Evolutionary conservation across 2,888 invertebrate genomes (phyloP), one percentile per base, ranked within the genome.

Genomic region (Leucoma salicis): DNA sequence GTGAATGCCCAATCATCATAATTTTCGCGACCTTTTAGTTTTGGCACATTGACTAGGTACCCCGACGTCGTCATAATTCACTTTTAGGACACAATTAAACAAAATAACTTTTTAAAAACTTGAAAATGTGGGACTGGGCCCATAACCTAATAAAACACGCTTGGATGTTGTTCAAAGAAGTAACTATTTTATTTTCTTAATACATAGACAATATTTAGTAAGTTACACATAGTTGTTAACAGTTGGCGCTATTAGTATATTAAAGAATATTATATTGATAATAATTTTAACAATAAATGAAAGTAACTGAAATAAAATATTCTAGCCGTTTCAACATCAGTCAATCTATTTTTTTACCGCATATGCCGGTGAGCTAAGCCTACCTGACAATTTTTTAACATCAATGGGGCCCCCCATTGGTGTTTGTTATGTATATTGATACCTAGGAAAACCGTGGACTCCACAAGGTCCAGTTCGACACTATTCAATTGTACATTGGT

Each of bases 1-100:
- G 37, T 31, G 37, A 37, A 37, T 11, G 37, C 29, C 35, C 35
- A 16, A n/a, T n/a, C n/a, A n/a, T n/a, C n/a, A n/a, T n/a, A n/a
- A n/a, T n/a, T n/a, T n/a, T n/a, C n/a, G n/a, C n/a, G n/a, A n/a
- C n/a, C n/a, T n/a, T n/a, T n/a, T n/a, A n/a, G n/a, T n/a, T n/a
- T n/a, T n/a, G n/a, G 16, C 16, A 16, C 16, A 16, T 16, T 16
- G 3, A 25, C 25, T 25, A 25, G n/a, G 10, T 25, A 25, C 6
- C 25, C 25, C 10, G 25, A 25, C 4, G 25, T 25, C 25, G 25
- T 6, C 25, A 25, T 25, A 7, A 2, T 25, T 25, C 2, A 7
- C n/a, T 4, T 25, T 25, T 16, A 4, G 3, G 16, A n/a, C 25
- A 25, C 25, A n/a, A 25, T 16, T 16, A 3, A 16, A 16, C 16